Conservation (phyloP, 2,888 invertebrate genomes). For the Sarcophaga variegata region DNA sequence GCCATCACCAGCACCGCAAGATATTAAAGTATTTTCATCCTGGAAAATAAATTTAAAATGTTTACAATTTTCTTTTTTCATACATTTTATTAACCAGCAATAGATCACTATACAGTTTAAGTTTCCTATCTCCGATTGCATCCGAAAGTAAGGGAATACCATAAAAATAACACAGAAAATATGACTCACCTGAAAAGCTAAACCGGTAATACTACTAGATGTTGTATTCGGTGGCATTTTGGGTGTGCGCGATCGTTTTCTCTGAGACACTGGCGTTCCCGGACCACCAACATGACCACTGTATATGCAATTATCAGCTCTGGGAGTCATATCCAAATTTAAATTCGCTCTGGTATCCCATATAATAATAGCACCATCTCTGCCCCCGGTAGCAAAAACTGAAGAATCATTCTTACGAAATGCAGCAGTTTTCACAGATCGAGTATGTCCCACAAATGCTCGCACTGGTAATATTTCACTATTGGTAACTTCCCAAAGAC, state of each 20-base stretch:
- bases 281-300: constrained; percentile 81
- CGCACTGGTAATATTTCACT: constrained; percentile 82
- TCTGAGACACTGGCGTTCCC: constrained; percentile 83
- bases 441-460: constrained; percentile 89
- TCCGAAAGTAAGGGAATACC: background rate
- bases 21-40: constrained; percentile 89
- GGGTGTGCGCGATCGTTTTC: constrained; percentile 81
- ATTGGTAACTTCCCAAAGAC: constrained; percentile 88
- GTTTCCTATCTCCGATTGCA: background rate
- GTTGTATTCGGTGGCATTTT: constrained; percentile 82
- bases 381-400: constrained; percentile 93
- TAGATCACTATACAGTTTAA: background rate
- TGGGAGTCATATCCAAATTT: constrained; percentile 82
- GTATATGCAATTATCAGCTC: constrained; percentile 88
- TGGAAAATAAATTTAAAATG: constrained; percentile 78
- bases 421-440: constrained; percentile 91
- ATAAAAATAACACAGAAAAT: background rate
- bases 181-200: constrained; percentile 87
- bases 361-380: constrained; percentile 92
- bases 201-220: constrained; percentile 90
- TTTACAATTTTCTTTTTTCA: background rate
- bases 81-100: too few relatives aligned
- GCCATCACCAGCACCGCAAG: constrained; percentile 94
- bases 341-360: constrained; percentile 89
- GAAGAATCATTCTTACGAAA: constrained; percentile 87